Conservation (phyloP, 92 coral and sea anemone species). For the Metridium senile region DNA sequence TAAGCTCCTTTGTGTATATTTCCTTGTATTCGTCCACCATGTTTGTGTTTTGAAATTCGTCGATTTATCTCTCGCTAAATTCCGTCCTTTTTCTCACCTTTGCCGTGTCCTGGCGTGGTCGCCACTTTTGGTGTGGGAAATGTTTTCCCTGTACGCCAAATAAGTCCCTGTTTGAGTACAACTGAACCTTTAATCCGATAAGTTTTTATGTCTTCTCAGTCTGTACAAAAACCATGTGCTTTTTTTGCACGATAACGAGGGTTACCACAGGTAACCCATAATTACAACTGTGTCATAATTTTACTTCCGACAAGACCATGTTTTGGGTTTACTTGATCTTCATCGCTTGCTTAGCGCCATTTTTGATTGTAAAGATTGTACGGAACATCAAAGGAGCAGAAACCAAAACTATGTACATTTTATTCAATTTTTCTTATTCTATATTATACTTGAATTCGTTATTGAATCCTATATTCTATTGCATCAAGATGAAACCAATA, state of each 20-base stretch:
- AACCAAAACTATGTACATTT: background rate
- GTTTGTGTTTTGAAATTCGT: too few relatives aligned
- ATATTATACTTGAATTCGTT: slow-evolving; percentile 10
- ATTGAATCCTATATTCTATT: background rate
- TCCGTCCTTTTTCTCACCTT: background rate
- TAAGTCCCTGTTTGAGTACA: background rate
- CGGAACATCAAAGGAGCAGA: background rate
- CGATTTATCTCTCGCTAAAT: too few relatives aligned
- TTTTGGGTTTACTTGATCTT: slow-evolving; percentile 6
- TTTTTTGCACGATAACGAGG: too few relatives aligned
- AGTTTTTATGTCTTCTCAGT: too few relatives aligned
- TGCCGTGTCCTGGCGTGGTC: slow-evolving; percentile 25
- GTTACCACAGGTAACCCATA: too few relatives aligned
- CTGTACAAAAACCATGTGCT: too few relatives aligned
- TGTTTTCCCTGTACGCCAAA: background rate
- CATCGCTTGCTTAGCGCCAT: slow-evolving; percentile 2
- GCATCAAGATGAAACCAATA: slow-evolving; percentile 1
- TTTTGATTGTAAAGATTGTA: background rate
- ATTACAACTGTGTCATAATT: too few relatives aligned
- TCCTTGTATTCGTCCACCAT: too few relatives aligned
- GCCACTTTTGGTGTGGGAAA: slow-evolving; percentile 34
- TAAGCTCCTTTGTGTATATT: slow-evolving; percentile 16
- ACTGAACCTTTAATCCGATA: background rate
- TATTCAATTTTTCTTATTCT: background rate
- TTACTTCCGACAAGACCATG: too few relatives aligned